A percentile compares a stretch with the other conserved stretches of the same genome.
Conservation (phyloP, 2,113 vertebrate species). For the Alexandromys fortis region DNA sequence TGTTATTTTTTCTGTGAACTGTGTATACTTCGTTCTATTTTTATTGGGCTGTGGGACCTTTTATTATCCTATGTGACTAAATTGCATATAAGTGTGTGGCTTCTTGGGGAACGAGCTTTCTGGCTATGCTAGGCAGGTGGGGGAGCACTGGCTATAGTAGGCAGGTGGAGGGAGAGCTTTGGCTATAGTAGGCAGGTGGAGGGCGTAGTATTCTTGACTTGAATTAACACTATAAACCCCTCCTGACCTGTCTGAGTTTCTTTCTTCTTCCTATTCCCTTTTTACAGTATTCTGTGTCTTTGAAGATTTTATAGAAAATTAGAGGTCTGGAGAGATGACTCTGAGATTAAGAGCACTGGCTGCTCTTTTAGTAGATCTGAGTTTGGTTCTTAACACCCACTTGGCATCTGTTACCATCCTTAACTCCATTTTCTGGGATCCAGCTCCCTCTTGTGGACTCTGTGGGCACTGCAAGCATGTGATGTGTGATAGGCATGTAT, state of each 20-base stretch:
- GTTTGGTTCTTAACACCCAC: background rate
- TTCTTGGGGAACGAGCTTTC: background rate
- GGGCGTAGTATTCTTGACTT: background rate
- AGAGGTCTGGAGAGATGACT: background rate
- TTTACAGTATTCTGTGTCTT: background rate
- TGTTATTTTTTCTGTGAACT: background rate
- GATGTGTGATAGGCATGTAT: background rate
- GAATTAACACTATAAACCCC: background rate
- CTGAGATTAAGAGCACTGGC: background rate
- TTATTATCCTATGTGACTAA: slow-evolving; percentile 23
- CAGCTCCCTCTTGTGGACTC: background rate
- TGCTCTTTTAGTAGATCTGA: background rate
- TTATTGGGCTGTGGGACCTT: background rate
- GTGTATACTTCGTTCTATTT: background rate
- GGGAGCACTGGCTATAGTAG: background rate
- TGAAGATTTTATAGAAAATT: slow-evolving; percentile 5
- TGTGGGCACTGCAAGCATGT: too few species aligned
- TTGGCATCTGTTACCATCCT: background rate
- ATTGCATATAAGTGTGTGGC: background rate
- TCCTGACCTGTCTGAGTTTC: background rate
- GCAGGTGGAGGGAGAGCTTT: background rate
- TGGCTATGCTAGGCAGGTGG: background rate
- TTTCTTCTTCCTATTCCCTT: background rate
- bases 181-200: background rate
- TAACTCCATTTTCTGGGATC: background rate